A percentile compares a stretch with the other conserved stretches of the same genome.
Conservation (phyloP, 1,140 invertebrate genomes). For the Delia radicum region DNA sequence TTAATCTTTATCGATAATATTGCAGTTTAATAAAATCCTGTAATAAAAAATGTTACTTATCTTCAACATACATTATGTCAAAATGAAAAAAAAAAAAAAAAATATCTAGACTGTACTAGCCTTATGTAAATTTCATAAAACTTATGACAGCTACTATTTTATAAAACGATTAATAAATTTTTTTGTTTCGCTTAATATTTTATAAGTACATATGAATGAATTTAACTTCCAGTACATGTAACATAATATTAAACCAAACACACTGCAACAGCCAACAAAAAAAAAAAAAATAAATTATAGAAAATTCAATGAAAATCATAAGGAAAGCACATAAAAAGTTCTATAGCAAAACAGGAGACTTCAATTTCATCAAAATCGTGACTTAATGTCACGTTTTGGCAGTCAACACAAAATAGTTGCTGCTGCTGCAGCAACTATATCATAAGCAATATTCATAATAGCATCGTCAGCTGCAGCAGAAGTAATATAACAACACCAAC, state of each 20-base stretch:
- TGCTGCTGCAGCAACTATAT: neutral
- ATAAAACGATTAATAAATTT: constrained; percentile 7
- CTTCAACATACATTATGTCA: too few species aligned
- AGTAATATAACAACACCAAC: constrained; percentile 11
- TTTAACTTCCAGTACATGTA: neutral
- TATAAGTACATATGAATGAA: neutral
- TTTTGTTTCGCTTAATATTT: neutral
- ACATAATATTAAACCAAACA: neutral
- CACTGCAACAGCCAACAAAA: neutral
- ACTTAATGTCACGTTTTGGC: constrained; percentile 32
- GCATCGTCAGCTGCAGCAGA: constrained; percentile 7
- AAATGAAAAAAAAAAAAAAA: too few species aligned
- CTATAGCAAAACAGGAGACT: constrained; percentile 17
- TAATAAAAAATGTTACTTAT: too few species aligned
- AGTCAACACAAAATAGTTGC: constrained; percentile 26
- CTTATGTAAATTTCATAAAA: too few species aligned
- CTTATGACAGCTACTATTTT: neutral
- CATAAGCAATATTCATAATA: constrained; percentile 19
- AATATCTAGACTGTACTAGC: too few species aligned
- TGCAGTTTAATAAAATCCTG: too few species aligned
- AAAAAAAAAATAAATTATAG: neutral
- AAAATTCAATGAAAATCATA: constrained; percentile 16
- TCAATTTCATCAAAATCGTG: constrained; percentile 33
- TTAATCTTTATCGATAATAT: too few species aligned
- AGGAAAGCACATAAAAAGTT: constrained; percentile 8